These are phyloP conservation scores for Vulpes vulpes DNA, from an alignment of 2,113 vertebrate species.

Conservation along the genomic window DNA sequence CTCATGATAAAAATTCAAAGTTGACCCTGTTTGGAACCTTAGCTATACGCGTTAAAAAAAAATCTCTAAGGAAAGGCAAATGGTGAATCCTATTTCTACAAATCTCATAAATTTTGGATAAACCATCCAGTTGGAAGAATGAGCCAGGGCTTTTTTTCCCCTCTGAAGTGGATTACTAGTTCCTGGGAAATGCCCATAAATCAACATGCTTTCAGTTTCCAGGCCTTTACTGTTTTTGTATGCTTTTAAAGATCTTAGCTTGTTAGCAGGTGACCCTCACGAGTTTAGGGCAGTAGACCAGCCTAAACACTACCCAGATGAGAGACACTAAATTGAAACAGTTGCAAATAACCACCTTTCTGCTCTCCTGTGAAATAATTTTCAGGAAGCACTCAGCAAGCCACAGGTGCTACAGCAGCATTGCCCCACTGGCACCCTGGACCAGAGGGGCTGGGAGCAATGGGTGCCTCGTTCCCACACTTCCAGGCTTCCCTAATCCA, in stretches of 20 bases:
- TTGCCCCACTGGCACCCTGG: fast-evolving
- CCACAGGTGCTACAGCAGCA: fast-evolving
- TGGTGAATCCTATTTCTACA: not conserved
- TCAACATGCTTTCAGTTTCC: conserved; percentile 49
- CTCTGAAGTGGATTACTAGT: conserved; percentile 10
- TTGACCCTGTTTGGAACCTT: not conserved
- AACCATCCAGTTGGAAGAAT: not conserved
- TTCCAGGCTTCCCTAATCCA: not conserved
- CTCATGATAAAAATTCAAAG: not conserved
- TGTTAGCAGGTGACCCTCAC: conserved; percentile 1
- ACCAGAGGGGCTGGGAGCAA: too few relatives aligned
- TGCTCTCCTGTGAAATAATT: not conserved
- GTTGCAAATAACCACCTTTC: not conserved
- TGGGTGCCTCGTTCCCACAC: not conserved
- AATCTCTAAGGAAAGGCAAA: conserved; percentile 12
- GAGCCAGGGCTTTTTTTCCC: not conserved
- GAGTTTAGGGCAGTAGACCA: not conserved
- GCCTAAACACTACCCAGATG: not conserved
- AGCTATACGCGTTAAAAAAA: not conserved
- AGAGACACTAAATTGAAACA: not conserved
- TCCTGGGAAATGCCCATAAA: conserved; percentile 42
- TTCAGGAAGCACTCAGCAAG: not conserved
- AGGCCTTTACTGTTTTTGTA: not conserved
- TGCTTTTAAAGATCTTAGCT: conserved; percentile 28
- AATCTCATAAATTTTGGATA: conserved; percentile 46